Percentiles rank a stretch among this genome's conserved stretches.
Evolutionary conservation across 2,113 vertebrate genomes (phyloP).

Genomic region (Balaeniceps rex): DNA sequence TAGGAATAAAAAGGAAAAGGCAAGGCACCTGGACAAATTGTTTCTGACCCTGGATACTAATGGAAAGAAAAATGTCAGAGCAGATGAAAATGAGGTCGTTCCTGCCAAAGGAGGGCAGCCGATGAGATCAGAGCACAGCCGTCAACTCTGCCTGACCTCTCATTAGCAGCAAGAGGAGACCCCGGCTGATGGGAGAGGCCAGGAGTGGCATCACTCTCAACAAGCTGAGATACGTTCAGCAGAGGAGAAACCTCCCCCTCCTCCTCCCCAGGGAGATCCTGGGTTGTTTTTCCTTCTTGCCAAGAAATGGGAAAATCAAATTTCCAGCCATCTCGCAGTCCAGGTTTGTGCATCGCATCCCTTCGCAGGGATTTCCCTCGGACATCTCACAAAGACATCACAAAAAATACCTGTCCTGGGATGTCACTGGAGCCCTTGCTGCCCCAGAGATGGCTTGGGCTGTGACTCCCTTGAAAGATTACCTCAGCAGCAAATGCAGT

Average conservation of each 20-base stretch:
- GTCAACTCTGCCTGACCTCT: background rate
- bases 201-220: background rate
- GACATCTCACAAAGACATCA: background rate
- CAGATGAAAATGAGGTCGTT: conserved; percentile 17
- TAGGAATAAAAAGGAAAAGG: conserved; percentile 14
- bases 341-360: rapidly evolving
- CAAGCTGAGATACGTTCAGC: background rate
- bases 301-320: background rate
- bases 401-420: background rate
- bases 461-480: background rate
- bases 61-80: conserved; percentile 40
- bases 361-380: background rate
- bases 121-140: conserved; percentile 14
- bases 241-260: background rate
- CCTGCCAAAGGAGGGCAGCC: background rate
- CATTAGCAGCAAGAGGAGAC: background rate
- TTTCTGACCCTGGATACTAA: conserved; percentile 29
- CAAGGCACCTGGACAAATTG: conserved; percentile 52
- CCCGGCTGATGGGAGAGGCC: background rate
- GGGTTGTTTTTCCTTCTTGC: background rate
- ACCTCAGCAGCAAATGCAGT: background rate
- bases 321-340: background rate
- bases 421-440: background rate
- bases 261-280: background rate
- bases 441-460: background rate